Conservation (phyloP, 2,888 invertebrate genomes). For the Lymantria monacha region DNA sequence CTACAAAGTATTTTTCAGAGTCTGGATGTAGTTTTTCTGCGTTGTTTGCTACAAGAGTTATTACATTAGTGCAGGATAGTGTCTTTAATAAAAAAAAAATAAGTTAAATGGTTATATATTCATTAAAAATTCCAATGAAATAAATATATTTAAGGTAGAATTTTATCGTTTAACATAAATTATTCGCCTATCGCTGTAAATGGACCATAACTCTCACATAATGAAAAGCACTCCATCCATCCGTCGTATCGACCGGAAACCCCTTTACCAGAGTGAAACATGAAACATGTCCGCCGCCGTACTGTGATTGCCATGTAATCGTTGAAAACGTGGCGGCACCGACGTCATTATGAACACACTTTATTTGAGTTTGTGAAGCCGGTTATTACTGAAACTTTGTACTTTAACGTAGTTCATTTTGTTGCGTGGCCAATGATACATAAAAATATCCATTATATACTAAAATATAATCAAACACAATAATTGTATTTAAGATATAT, state of each 20-base stretch:
- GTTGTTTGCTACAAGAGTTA: no score
- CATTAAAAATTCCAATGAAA: no score
- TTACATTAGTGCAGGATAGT: no score
- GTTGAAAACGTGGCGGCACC: slow-evolving; percentile 31
- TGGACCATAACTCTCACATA: not conserved
- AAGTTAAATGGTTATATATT: no score
- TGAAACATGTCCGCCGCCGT: slow-evolving; percentile 28
- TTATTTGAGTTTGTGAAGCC: slow-evolving; percentile 46
- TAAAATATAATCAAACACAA: no score
- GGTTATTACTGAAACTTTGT: slow-evolving; percentile 47
- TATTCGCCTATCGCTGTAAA: not conserved
- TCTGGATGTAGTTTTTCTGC: no score
- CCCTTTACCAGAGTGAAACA: slow-evolving; percentile 13
- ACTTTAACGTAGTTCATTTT: slow-evolving; percentile 42
- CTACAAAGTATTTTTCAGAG: no score
- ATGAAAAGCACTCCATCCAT: not conserved
- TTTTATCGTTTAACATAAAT: not conserved
- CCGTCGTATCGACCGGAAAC: slow-evolving; percentile 12
- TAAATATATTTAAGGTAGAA: not conserved
- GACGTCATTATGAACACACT: slow-evolving; percentile 44
- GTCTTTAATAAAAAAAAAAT: no score
- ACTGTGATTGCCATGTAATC: slow-evolving; percentile 48
- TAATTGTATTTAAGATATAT: no score
- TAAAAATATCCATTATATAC: not conserved
- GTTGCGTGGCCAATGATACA: slow-evolving; percentile 14